Percentiles rank a stretch among this genome's conserved stretches.
Evolutionary conservation across 1,140 invertebrate species (phyloP).

Genomic region (Proales similis): DNA sequence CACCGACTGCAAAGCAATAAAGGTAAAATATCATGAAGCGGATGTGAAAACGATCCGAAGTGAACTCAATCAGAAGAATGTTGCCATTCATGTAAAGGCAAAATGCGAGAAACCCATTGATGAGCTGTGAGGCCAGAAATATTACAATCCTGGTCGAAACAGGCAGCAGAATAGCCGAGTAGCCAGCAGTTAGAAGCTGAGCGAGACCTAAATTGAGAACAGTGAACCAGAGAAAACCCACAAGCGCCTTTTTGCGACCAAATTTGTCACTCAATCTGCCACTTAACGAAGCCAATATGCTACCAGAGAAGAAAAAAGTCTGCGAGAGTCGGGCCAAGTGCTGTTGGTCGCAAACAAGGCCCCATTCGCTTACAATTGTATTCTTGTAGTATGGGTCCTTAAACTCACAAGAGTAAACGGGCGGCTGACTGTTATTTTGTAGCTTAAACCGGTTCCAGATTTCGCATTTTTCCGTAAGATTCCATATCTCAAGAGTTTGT

Average conservation of each 20-base stretch:
- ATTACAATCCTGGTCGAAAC: slow-evolving; percentile 1
- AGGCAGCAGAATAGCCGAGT: neutral
- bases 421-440: neutral
- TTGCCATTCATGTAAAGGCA: slow-evolving; percentile 15
- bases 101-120: slow-evolving; percentile 27
- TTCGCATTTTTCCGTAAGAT: neutral
- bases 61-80: slow-evolving; percentile 16
- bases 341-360: slow-evolving; percentile 11
- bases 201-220: neutral
- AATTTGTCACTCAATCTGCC: slow-evolving; percentile 15
- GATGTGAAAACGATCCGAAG: slow-evolving; percentile 5
- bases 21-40: slow-evolving; percentile 9
- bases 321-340: neutral
- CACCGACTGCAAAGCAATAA: slow-evolving; percentile 8
- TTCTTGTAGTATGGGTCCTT: neutral
- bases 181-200: slow-evolving; percentile 5
- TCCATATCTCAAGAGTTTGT: too few relatives aligned
- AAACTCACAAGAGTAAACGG: neutral
- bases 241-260: slow-evolving; percentile 10
- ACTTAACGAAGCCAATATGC: slow-evolving; percentile 21
- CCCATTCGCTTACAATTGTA: slow-evolving; percentile 10
- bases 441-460: neutral
- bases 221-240: neutral
- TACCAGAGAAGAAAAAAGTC: slow-evolving; percentile 23
- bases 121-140: slow-evolving; percentile 18